phyloP scores from a whole-genome alignment of 2,797 vertebrate species.

The Spatula versicolor region DNA sequence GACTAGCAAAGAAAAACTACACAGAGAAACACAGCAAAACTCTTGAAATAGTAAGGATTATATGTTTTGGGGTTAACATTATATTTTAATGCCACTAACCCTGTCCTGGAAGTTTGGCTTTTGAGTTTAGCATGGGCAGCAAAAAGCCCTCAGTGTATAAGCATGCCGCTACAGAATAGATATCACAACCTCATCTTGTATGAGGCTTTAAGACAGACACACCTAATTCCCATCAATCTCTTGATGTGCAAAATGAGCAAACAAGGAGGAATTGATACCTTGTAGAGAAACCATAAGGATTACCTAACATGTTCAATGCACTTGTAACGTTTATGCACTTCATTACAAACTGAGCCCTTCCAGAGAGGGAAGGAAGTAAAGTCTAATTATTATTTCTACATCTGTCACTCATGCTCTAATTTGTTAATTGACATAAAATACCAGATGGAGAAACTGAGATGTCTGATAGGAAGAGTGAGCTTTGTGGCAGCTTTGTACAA shows the following conservation, averaged over 20 bases:
- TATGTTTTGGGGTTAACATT: neutral
- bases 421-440: conserved; percentile 61
- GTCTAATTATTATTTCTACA: conserved; percentile 28
- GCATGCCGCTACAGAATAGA: neutral
- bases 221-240: neutral
- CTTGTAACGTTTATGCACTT: neutral
- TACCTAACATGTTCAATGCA: neutral
- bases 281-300: neutral
- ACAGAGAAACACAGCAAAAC: neutral
- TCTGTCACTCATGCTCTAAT: conserved; percentile 34
- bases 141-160: neutral
- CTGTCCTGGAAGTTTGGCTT: neutral
- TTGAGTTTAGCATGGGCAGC: neutral
- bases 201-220: neutral
- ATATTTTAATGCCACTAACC: neutral
- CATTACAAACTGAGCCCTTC: neutral
- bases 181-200: neutral
- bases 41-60: neutral
- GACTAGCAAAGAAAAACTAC: neutral
- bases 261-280: neutral
- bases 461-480: conserved; percentile 19
- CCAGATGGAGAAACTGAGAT: conserved; percentile 44
- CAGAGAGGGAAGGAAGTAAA: conserved; percentile 13
- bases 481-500: conserved; percentile 13
- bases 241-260: neutral